Base-by-base conservation (phyloP, 1,140 invertebrate genomes). In the Leptinotarsa defecta region DNA sequence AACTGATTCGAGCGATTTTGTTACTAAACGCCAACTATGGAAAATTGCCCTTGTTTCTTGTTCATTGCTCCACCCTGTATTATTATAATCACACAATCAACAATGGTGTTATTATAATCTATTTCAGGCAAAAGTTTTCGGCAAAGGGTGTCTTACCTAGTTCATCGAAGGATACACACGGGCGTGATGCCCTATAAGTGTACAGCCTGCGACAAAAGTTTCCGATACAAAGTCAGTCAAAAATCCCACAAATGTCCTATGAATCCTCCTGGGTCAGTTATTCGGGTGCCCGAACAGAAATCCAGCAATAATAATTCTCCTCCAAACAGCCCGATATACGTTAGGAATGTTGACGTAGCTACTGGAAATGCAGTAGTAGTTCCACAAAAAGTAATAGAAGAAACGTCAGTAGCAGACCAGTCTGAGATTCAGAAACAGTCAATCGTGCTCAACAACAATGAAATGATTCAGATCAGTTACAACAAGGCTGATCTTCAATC, bases 181-280 rank as follows among this genome's bases (percentile, higher is more conserved):
- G 93, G 93, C 49, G 92, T 89, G 1, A 93, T 94, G 91, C 92
- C 93, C 3, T 95, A 95, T 81, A 92, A 92, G 84, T 96, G 94
- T 84, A 91, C 91, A 64, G 89, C 89, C 4, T 96, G 94, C 84
- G 89, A 91, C 72, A 95, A 94, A 88, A 92, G 88, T 81, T 96
- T 95, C 84, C 87, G 94, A 78, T 95, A 95, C 81, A 96, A 96
- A 89, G 94, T 95, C 8, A 94, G 93, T 73, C 91, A 94, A 85
- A 88, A 92, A 82, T 94, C 93, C 17, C 94, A 95, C 78, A 94
- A 94, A 86, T 95, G 94, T 83, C 87, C 87, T 68, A 85, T 86
- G 13, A 89, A 91, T 81, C 88, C 89, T 65, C 87, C 89, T 43
- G 89, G 88, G 52, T 87, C 84, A 20, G 85, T 89, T 8, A 80